Evolutionary conservation across 37 sponge, comb jelly and placozoan genomes (phyloP), one percentile per base, ranked within the genome.

Genomic region (Axinella damicornis): DNA sequence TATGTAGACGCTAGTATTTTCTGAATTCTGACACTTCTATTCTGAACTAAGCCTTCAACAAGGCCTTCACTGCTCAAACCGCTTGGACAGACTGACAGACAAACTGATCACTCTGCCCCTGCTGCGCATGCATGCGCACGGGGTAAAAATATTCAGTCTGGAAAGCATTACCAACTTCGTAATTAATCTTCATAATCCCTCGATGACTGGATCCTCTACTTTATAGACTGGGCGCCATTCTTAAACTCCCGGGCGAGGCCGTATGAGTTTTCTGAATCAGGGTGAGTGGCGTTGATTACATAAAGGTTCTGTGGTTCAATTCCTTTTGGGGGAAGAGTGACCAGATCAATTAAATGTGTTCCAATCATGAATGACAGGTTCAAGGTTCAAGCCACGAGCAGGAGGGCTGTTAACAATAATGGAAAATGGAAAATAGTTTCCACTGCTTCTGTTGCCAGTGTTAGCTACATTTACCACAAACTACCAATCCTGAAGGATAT

Each of bases 291-390:
- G 5, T 79, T 41, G 77, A 82, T 57, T 12, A 52, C 32, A 53
- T 88, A 87, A 39, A 76, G 85, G 25, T 17, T 17, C n/a, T 66
- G 28, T 9, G 66, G 31, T 13, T 76, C 57, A 4, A 35, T 27
- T 12, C 22, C 69, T 2, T 53, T 19, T 2, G 0, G 6, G n/a
- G n/a, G n/a, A n/a, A n/a, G n/a, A n/a, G n/a, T n/a, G 15, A 71
- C 82, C 76, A 54, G 30, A 76, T 2, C n/a, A 5, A 55, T 62
- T 2, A 17, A 81, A 13, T 36, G 81, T 76, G 0, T 82, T 82
- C 1, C 81, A 59, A 81, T 88, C 89, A 88, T 46, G 81, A 88
- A 28, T 88, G 89, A 76, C 89, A 82, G 81, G 71, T 59, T 12
- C 13, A 41, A 6, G n/a, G 39, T 53, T 17, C 6, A 30, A 76